Conservation (phyloP, 2,888 invertebrate genomes). For the Tubulanus polymorphus region DNA sequence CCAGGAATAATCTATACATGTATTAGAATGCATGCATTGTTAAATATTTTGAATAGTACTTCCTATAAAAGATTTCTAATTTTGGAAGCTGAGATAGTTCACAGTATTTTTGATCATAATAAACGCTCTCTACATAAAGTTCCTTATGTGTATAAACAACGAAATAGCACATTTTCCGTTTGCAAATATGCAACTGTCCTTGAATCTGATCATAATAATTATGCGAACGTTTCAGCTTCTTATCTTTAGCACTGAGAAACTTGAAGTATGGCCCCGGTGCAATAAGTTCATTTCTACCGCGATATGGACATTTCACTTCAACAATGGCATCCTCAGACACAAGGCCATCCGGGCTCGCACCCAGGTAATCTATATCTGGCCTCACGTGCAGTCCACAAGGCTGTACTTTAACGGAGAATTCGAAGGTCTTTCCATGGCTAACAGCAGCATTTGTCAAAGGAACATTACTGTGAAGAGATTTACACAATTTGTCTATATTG, state of each 20-base stretch:
- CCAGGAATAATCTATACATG: constrained; percentile 6
- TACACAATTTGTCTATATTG: constrained; percentile 15
- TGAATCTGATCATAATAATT: constrained; percentile 21
- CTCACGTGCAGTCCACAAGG: constrained; percentile 16
- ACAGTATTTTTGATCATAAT: constrained; percentile 11
- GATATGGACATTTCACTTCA: constrained; percentile 21
- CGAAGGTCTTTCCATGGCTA: constrained; percentile 18
- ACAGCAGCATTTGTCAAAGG: constrained; percentile 7
- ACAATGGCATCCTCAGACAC: constrained; percentile 11
- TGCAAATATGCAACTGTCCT: constrained; percentile 17
- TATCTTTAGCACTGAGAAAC: constrained; percentile 6
- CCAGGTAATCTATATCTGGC: constrained; percentile 14
- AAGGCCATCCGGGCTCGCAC: constrained; percentile 19
- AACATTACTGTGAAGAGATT: constrained; percentile 2
- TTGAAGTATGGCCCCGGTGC: constrained; percentile 13
- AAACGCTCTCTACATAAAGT: constrained; percentile 11
- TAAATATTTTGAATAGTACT: constrained; percentile 9
- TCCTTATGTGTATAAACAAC: constrained; percentile 16
- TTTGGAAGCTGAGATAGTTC: constrained; percentile 10
- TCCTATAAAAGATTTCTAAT: constrained; percentile 12
- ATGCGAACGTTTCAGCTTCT: constrained; percentile 9
- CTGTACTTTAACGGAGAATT: constrained; percentile 9
- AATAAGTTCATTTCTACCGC: constrained; percentile 12
- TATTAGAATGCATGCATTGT: neutral
- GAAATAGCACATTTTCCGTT: constrained; percentile 13